phyloP scores from a whole-genome alignment of 2,888 invertebrate genomes.

The Tridacna crocea region DNA sequence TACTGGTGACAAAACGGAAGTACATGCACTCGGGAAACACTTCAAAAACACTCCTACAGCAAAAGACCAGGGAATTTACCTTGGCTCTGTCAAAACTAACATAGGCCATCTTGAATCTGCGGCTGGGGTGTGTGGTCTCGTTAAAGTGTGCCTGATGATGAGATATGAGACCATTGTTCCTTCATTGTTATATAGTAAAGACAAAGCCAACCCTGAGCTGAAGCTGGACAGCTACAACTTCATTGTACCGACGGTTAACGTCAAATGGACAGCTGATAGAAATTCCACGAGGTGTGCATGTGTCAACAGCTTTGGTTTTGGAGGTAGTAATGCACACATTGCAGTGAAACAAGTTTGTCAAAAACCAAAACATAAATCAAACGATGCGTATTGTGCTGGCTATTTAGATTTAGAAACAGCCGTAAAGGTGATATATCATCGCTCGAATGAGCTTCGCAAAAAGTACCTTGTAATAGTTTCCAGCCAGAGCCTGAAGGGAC shows the following conservation, averaged over 20 bases:
- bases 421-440: too few relatives aligned
- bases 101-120: conserved; percentile 72
- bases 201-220: conserved; percentile 57
- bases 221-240: conserved; percentile 51
- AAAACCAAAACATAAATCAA: neutral
- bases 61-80: conserved; percentile 19
- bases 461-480: conserved; percentile 11
- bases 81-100: conserved; percentile 74
- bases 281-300: conserved; percentile 35
- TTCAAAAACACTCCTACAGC: conserved; percentile 35
- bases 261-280: conserved; percentile 36
- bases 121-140: conserved; percentile 69
- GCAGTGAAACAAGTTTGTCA: conserved; percentile 33
- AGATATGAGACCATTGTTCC: conserved; percentile 64
- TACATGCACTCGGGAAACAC: conserved; percentile 62
- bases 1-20: conserved; percentile 74
- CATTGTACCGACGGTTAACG: conserved; percentile 50
- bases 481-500: neutral
- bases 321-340: conserved; percentile 68
- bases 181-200: conserved; percentile 59
- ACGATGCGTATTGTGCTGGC: too few relatives aligned
- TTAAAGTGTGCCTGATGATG: conserved; percentile 72
- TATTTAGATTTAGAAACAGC: too few relatives aligned
- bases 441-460: too few relatives aligned
- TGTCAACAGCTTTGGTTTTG: conserved; percentile 69